These are phyloP conservation scores for Cheilosia pagana DNA, from an alignment of 2,888 invertebrate genomes.

Conservation along the genomic window DNA sequence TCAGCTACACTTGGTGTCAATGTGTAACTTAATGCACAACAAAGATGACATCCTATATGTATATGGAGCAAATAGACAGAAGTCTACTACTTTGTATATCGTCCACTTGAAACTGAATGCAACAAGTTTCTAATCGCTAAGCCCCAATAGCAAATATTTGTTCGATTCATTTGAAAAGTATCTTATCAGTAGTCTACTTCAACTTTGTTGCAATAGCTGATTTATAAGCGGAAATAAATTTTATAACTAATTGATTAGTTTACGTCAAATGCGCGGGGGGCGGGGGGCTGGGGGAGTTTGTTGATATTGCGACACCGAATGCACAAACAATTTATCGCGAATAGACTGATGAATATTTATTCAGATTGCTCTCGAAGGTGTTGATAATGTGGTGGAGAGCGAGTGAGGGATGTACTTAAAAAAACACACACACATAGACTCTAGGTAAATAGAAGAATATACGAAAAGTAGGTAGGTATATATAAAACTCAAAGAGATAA, in stretches of 20 bases:
- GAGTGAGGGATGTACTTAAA: no score
- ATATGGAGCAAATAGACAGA: background rate
- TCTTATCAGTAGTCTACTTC: conserved; percentile 24
- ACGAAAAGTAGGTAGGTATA: no score
- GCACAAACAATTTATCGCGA: no score
- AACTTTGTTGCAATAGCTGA: conserved; percentile 62
- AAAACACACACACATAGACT: no score
- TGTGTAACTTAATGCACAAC: background rate
- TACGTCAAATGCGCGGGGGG: background rate
- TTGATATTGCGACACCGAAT: background rate
- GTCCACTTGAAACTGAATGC: conserved; percentile 21
- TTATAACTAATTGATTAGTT: conserved; percentile 43
- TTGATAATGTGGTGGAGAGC: no score
- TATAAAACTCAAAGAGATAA: no score
- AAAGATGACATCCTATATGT: no score
- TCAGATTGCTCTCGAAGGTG: no score
- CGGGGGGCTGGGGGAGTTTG: background rate
- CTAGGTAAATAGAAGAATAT: no score
- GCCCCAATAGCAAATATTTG: conserved; percentile 44
- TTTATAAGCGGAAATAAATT: conserved; percentile 58
- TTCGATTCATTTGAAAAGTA: conserved; percentile 3
- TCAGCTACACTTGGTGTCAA: background rate
- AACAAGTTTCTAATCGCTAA: conserved; percentile 22
- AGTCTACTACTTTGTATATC: conserved; percentile 1
- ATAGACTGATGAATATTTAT: no score